Percentiles rank a stretch among this genome's conserved stretches.
Conservation (phyloP, 2,888 invertebrate genomes). For the Ectemnius lituratus region DNA sequence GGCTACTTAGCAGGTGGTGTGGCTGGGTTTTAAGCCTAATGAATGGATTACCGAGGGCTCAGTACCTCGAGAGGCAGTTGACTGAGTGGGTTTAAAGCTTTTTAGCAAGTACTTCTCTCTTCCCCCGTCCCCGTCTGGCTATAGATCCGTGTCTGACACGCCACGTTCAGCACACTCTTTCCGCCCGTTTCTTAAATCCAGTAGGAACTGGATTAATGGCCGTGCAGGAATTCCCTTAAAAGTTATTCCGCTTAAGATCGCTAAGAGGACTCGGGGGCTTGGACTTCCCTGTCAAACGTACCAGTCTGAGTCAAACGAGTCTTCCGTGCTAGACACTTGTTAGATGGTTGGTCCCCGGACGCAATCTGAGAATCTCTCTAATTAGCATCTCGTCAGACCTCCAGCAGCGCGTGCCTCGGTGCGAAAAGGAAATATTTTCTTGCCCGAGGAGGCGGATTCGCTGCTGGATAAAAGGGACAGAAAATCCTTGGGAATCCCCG, state of each 20-base stretch:
- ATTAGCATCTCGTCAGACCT: slow-evolving; percentile 42
- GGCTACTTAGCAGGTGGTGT: slow-evolving; percentile 4
- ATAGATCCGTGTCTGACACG: too few species aligned
- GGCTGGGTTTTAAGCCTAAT: not conserved
- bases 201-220: too few species aligned
- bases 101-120: too few species aligned
- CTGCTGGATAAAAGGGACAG: not conserved
- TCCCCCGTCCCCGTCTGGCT: too few species aligned
- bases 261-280: not conserved
- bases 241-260: not conserved
- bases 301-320: slow-evolving; percentile 1
- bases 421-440: slow-evolving; percentile 29
- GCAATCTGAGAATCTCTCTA: slow-evolving; percentile 46
- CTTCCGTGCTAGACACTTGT: slow-evolving; percentile 10
- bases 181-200: too few species aligned
- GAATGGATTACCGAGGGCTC: slow-evolving; percentile 1
- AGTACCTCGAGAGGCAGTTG: not conserved
- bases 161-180: too few species aligned
- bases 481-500: not conserved
- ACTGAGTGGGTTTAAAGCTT: not conserved
- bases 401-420: not conserved
- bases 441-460: not conserved
- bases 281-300: not conserved
- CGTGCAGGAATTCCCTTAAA: not conserved
- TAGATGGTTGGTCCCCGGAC: slow-evolving; percentile 27